phyloP scores from a whole-genome alignment of 2,888 invertebrate species.

The Hirtodrosophila histrioides region DNA sequence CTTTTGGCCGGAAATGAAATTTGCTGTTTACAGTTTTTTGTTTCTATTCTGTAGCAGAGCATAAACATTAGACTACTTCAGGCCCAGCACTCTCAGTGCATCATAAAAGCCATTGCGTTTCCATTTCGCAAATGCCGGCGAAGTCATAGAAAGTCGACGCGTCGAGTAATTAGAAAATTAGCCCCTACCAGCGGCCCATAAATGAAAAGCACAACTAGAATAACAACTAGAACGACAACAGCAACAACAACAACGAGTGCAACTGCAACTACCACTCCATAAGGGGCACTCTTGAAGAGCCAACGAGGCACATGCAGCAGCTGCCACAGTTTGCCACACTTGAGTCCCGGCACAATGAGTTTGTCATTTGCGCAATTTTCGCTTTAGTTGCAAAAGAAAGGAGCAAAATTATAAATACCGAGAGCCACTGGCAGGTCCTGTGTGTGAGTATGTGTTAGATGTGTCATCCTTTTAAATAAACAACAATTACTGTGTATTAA shows the following conservation, averaged over 20 bases:
- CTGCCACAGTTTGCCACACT: conserved; percentile 58
- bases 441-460: conserved; percentile 16
- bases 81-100: conserved; percentile 28
- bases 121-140: conserved; percentile 47
- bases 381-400: conserved; percentile 25
- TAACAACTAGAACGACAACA: background rate
- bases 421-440: background rate
- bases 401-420: background rate
- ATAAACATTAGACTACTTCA: conserved; percentile 43
- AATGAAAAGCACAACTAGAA: conserved; percentile 56
- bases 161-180: conserved; percentile 78
- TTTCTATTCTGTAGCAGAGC: conserved; percentile 30
- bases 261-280: conserved; percentile 49
- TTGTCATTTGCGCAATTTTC: conserved; percentile 59
- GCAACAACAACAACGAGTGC: conserved; percentile 23
- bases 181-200: conserved; percentile 67
- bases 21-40: conserved; percentile 54
- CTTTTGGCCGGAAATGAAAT: conserved; percentile 63
- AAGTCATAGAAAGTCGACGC: conserved; percentile 70
- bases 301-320: conserved; percentile 58
- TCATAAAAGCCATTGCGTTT: conserved; percentile 62
- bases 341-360: conserved; percentile 54
- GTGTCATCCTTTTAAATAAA: conserved; percentile 59
- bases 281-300: conserved; percentile 55
- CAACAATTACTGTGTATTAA: conserved; percentile 52